phyloP scores from a whole-genome alignment of 2,888 invertebrate genomes.

The Caenorhabditis sp. region DNA sequence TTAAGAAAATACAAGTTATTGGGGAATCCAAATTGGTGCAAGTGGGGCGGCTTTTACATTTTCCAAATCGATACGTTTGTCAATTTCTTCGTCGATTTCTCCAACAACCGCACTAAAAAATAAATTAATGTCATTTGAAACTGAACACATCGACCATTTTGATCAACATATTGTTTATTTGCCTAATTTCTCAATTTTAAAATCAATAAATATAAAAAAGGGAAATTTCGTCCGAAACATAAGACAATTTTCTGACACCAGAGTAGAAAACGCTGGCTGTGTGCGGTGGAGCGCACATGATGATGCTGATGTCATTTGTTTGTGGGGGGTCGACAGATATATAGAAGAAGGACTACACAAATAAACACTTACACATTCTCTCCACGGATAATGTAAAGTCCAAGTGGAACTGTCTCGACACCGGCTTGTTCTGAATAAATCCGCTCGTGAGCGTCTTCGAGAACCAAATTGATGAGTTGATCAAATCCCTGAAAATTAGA shows the following conservation, averaged over 20 bases:
- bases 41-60: conserved; percentile 76
- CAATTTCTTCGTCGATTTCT: conserved; percentile 76
- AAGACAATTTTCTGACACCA: conserved; percentile 1
- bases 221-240: neutral
- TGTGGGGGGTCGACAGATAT: neutral
- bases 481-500: conserved; percentile 81
- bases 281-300: conserved; percentile 7
- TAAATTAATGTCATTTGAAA: no score
- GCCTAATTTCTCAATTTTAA: no score
- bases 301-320: no score
- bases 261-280: no score
- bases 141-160: no score
- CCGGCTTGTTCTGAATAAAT: conserved; percentile 87
- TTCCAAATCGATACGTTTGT: conserved; percentile 75
- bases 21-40: conserved; percentile 71
- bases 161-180: no score
- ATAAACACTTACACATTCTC: conserved; percentile 85
- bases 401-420: conserved; percentile 92
- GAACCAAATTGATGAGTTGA: conserved; percentile 96
- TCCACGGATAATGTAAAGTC: conserved; percentile 94
- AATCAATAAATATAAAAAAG: no score
- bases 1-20: conserved; percentile 16
- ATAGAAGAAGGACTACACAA: neutral
- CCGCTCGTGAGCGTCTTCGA: conserved; percentile 96
- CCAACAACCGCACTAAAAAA: conserved; percentile 76